Evolutionary conservation across 2,888 invertebrate species (phyloP).

Genomic region (Buathra laborator): DNA sequence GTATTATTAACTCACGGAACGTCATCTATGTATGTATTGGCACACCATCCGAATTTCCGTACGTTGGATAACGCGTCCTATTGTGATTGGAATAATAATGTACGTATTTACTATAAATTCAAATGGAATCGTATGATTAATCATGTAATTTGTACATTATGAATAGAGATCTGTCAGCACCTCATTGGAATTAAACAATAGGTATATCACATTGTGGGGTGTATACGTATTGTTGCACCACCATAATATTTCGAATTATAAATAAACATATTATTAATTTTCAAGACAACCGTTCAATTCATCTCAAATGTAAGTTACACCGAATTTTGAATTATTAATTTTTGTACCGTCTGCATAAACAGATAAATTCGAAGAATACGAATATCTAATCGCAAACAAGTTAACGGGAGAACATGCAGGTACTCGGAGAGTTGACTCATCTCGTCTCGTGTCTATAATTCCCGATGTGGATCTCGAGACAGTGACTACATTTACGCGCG

Average conservation of each 20-base stretch:
- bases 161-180: conserved; percentile 67
- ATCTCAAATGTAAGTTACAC: neutral
- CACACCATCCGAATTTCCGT: conserved; percentile 44
- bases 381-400: too few relatives aligned
- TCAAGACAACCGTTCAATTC: conserved; percentile 36
- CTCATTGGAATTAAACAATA: conserved; percentile 64
- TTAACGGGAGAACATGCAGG: too few relatives aligned
- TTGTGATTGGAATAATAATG: conserved; percentile 68
- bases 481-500: too few relatives aligned
- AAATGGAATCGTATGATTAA: conserved; percentile 60
- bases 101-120: conserved; percentile 62
- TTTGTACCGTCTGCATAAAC: too few relatives aligned
- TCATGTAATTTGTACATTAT: conserved; percentile 69
- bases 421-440: too few relatives aligned
- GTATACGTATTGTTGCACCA: conserved; percentile 49
- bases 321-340: neutral
- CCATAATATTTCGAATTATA: conserved; percentile 61
- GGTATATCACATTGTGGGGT: conserved; percentile 60
- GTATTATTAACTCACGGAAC: conserved; percentile 23
- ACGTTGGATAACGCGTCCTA: conserved; percentile 59
- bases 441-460: too few relatives aligned
- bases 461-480: too few relatives aligned
- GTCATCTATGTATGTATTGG: conserved; percentile 48
- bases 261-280: conserved; percentile 66
- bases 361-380: too few relatives aligned